Base-by-base conservation (phyloP, 2,797 vertebrate genomes). In the Spinus olivaceus region DNA sequence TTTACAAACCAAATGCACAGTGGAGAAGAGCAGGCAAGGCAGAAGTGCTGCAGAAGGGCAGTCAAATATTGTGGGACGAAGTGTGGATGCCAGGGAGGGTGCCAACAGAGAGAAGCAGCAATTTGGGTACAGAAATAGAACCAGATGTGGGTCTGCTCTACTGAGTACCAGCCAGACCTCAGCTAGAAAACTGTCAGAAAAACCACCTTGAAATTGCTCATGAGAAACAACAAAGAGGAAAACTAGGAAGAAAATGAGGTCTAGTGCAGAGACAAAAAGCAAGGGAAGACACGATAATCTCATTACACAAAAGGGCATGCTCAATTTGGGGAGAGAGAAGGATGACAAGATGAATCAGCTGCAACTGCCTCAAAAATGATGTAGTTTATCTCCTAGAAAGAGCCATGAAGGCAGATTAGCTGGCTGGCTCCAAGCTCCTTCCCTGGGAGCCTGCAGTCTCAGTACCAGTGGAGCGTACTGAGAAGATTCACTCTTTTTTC, bases 341-440 rank as follows among this genome's bases (percentile, higher is more conserved):
- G 82, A 86, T 77, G 56, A 74, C 76, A 91, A 81, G 35, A 90
- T 33, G 25, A 67, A 90, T 92, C 82, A 74, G 85, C 59, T 86
- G 72, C 90, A 96, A 74, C 46, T 33, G 72, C 76, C 87, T 42
- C 53, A 92, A 89, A 96, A 93, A 23, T 24, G 4, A 78, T 56
- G 44, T 16, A 41, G 46, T 25, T 72, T 30, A 28, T 61, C n/a
- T 41, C n/a, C 30, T 11, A 53, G 49, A 74, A 88, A 73, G 61
- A 82, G 53, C 65, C 54, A 59, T 13, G 57, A 82, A 91, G 76
- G 67, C 30, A 83, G 72, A 88, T 82, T 21, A 86, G 65, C 57
- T 76, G 69, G 46, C 30, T 78, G 65, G 74, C 64, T 73, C 47
- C 78, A 93, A 71, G 84, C 42, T 22, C 49, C 61, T 80, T 53